Conservation (phyloP, 2,888 invertebrate species). For the Anodontia alba region DNA sequence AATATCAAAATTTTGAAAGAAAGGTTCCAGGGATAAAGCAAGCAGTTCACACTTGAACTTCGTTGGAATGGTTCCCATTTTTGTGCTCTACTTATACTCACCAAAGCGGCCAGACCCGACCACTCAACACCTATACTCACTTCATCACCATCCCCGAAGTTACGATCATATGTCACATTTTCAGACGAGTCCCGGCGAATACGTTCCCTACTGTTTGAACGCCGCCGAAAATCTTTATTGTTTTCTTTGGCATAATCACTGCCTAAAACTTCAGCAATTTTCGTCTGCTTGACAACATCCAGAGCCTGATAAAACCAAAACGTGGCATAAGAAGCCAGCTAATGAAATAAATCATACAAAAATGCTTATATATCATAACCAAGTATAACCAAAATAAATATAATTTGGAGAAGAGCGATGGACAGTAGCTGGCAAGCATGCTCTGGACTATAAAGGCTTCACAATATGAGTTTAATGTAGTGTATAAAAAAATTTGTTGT, state of each 20-base stretch:
- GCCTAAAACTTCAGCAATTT: conserved; percentile 91
- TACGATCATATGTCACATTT: conserved; percentile 88
- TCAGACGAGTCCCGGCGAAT: conserved; percentile 87
- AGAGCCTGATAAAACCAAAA: conserved; percentile 88
- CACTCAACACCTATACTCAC: conserved; percentile 87
- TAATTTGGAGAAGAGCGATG: conserved; percentile 52
- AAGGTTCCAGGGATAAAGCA: no score
- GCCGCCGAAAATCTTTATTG: conserved; percentile 81
- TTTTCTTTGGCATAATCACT: conserved; percentile 85
- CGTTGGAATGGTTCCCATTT: conserved; percentile 63
- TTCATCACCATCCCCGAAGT: conserved; percentile 88
- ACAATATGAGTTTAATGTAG: no score
- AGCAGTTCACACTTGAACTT: background rate
- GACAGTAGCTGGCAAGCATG: conserved; percentile 47
- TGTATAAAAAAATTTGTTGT: no score
- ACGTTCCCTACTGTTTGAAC: conserved; percentile 87
- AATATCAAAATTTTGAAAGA: background rate
- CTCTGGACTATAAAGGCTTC: conserved; percentile 2
- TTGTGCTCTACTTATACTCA: conserved; percentile 80
- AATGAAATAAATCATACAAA: conserved; percentile 21
- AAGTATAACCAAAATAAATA: background rate
- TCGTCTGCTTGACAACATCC: conserved; percentile 96
- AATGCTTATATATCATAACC: background rate
- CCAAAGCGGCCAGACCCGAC: conserved; percentile 74
- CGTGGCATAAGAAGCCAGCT: conserved; percentile 60